These are phyloP conservation scores for Galbula dea DNA, from an alignment of 2,113 vertebrate genomes.

Conservation along the genomic window DNA sequence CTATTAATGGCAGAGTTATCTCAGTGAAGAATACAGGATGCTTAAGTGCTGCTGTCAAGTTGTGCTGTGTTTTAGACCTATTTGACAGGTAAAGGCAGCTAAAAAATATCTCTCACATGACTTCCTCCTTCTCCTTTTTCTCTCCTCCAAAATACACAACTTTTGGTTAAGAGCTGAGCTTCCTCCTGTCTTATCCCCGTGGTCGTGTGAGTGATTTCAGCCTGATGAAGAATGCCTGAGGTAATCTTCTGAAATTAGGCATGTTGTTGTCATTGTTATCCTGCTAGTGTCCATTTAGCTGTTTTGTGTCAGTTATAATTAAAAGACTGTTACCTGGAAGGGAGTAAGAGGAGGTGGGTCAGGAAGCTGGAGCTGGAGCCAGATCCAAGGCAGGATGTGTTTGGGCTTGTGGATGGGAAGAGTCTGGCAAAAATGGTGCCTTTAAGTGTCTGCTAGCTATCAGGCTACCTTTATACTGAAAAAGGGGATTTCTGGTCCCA, in stretches of 20 bases:
- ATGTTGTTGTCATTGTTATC: not conserved
- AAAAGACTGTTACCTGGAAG: not conserved
- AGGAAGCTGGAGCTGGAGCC: not conserved
- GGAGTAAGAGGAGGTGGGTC: not conserved
- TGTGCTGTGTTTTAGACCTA: not conserved
- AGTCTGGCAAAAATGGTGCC: not conserved
- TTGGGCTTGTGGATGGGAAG: not conserved
- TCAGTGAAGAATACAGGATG: not conserved
- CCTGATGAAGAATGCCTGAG: not conserved
- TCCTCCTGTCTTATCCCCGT: fast-evolving
- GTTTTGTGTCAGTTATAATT: conserved; percentile 11
- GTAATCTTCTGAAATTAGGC: conserved; percentile 26
- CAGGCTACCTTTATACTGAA: not conserved
- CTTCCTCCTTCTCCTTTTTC: not conserved
- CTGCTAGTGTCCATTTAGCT: conserved; percentile 15
- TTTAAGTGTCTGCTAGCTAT: not conserved
- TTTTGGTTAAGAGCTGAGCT: not conserved
- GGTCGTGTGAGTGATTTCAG: not conserved
- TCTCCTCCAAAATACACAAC: not conserved
- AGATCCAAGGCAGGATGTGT: not conserved
- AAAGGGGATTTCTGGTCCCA: not conserved
- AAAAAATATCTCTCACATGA: not conserved
- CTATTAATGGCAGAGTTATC: not conserved
- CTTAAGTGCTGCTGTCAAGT: not conserved
- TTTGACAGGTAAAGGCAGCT: not conserved